Conservation (phyloP, 1,140 invertebrate species). For the Conopomorpha cramerella region DNA sequence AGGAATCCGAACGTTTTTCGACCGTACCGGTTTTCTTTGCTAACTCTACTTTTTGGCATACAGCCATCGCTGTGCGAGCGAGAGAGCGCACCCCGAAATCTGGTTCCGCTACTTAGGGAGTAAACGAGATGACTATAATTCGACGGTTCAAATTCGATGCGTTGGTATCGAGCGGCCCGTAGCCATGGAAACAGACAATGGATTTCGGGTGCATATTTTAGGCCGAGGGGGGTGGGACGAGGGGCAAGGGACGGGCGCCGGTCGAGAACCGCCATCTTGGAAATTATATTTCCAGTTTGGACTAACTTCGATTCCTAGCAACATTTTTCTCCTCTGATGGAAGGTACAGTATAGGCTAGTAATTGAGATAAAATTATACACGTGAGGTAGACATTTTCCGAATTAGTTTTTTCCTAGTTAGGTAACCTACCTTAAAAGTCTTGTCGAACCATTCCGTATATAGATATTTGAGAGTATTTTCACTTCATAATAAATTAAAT, state of each 20-base stretch:
- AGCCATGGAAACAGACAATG: slow-evolving; percentile 58
- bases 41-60: slow-evolving; percentile 45
- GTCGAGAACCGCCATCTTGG: slow-evolving; percentile 54
- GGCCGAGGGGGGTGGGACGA: slow-evolving; percentile 36
- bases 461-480: no score
- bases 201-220: slow-evolving; percentile 62
- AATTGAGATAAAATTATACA: no score
- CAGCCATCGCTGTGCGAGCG: slow-evolving; percentile 33
- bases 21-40: slow-evolving; percentile 14
- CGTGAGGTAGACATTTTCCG: no score
- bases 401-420: no score
- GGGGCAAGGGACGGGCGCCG: slow-evolving; percentile 20
- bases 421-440: no score
- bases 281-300: slow-evolving; percentile 55
- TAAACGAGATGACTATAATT: slow-evolving; percentile 44
- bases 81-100: slow-evolving; percentile 22
- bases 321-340: slow-evolving; percentile 15
- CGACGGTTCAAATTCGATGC: slow-evolving; percentile 30
- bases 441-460: no score
- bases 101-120: slow-evolving; percentile 39
- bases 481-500: no score
- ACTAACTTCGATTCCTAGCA: slow-evolving; percentile 29
- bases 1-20: slow-evolving; percentile 5
- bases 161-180: slow-evolving; percentile 48
- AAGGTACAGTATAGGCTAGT: slow-evolving; percentile 14